Conservation (phyloP, 2,113 vertebrate species). For the Calypte anna region DNA sequence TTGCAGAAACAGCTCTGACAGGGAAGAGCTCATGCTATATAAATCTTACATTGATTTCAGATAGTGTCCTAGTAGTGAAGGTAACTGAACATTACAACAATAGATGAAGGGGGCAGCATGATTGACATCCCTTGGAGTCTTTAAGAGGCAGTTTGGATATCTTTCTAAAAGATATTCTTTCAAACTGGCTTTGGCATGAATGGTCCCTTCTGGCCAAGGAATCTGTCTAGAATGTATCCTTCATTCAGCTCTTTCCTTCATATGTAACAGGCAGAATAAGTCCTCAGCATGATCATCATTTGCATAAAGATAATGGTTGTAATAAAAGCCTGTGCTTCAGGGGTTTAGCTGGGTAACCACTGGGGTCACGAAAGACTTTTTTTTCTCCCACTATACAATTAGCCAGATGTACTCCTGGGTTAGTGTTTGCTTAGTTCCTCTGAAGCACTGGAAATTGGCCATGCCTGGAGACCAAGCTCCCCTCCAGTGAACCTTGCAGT, state of each 20-base stretch:
- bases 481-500: background rate
- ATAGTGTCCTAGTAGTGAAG: background rate
- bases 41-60: background rate
- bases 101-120: background rate
- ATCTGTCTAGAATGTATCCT: conserved; percentile 34
- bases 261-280: conserved; percentile 28
- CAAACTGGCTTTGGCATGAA: conserved; percentile 28
- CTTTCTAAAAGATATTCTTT: conserved; percentile 38
- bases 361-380: conserved; percentile 11
- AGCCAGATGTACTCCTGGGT: conserved; percentile 15
- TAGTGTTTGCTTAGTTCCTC: conserved; percentile 17
- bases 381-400: conserved; percentile 6
- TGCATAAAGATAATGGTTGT: conserved; percentile 56
- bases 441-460: conserved; percentile 21
- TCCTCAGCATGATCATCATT: conserved; percentile 48
- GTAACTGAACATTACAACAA: background rate
- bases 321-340: conserved; percentile 41
- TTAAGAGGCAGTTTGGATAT: conserved; percentile 26
- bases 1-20: background rate
- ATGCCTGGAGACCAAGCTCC: background rate
- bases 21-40: background rate
- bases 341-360: conserved; percentile 46
- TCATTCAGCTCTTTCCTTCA: conserved; percentile 45
- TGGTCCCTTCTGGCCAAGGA: conserved; percentile 37
- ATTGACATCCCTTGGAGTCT: background rate